Evolutionary conservation across 1,140 invertebrate species (phyloP), one percentile per base, ranked within the genome.

Genomic region (Zaprionus ghesquierei): DNA sequence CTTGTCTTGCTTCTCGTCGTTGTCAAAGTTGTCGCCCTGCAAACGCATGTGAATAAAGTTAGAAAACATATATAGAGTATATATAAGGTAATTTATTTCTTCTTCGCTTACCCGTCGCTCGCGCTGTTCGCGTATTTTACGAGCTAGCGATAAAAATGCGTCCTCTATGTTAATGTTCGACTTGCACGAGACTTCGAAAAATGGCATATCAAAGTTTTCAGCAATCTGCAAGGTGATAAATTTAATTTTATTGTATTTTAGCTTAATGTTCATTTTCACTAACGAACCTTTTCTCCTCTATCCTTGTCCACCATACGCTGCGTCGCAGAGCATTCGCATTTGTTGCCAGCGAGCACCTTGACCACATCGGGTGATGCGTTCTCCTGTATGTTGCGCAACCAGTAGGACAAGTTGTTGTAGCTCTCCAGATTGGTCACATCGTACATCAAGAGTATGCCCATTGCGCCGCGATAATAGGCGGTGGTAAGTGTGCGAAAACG

Each of bases 101-200:
- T 10, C 20, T 15, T 35, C 8, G n/a, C 90, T 92, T 93, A 97
- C 96, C 92, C 95, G 94, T 79, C 94, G 94, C 77, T 96, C 95
- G 81, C 95, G 93, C 92, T 96, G 95, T 92, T 97, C 96, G 56
- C 96, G 93, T 92, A 97, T 97, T 93, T 95, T 95, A 90, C 96
- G 94, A 61, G 96, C 96, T 81, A 98, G 92, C 25, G 96, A 96
- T 50, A 97, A 92, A 92, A 97, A 97, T 31, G 96, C 95, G 85
- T 97, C 96, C 85, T 98, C 96, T 70, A 98, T 97, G 89, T 98
- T 98, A 38, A 98, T 95, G 82, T 97, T 96, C 68, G 95, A 95
- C 92, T 98, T 98, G 91, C 97, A 98, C 18, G 97, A 98, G 12
- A 98, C 97, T 92, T 98, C 97, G 92, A 97, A 97, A 91, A 98